Conservation (phyloP, 1,140 invertebrate species). For the Tribolium castaneum region DNA sequence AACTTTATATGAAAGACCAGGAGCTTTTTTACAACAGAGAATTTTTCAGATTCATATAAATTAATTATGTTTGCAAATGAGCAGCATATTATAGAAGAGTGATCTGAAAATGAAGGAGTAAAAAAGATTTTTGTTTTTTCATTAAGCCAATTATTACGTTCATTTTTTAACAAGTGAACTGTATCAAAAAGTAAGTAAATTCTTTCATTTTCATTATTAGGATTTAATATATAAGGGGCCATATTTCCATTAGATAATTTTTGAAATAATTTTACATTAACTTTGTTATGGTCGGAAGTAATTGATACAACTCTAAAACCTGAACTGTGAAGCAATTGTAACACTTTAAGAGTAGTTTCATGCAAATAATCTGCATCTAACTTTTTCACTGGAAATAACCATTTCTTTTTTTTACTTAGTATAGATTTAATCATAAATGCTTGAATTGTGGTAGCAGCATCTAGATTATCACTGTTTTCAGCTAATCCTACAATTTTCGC, state of each 20-base stretch:
- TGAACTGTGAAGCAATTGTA: background rate
- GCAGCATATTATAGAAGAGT: background rate
- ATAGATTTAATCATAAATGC: slow-evolving; percentile 7
- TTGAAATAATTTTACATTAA: slow-evolving; percentile 9
- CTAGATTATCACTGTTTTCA: background rate
- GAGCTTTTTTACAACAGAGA: background rate
- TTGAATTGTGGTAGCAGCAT: slow-evolving; percentile 6
- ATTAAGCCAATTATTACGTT: background rate
- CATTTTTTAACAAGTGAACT: background rate
- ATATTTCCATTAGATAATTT: background rate
- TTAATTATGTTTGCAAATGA: background rate
- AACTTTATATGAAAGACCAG: background rate
- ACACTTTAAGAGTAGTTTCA: background rate
- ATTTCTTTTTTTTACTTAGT: slow-evolving; percentile 29
- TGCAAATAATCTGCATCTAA: slow-evolving; percentile 7
- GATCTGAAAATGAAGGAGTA: background rate
- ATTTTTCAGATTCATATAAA: background rate
- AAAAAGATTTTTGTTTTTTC: background rate
- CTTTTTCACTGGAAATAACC: slow-evolving; percentile 17
- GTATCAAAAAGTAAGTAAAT: background rate
- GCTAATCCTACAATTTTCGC: slow-evolving; percentile 13
- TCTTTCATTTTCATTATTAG: background rate
- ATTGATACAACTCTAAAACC: slow-evolving; percentile 27
- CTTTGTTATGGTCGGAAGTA: slow-evolving; percentile 24
- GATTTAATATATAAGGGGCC: background rate